phyloP scores from a whole-genome alignment of 1,140 invertebrate genomes.

The Zaprionus kolodkinae region DNA sequence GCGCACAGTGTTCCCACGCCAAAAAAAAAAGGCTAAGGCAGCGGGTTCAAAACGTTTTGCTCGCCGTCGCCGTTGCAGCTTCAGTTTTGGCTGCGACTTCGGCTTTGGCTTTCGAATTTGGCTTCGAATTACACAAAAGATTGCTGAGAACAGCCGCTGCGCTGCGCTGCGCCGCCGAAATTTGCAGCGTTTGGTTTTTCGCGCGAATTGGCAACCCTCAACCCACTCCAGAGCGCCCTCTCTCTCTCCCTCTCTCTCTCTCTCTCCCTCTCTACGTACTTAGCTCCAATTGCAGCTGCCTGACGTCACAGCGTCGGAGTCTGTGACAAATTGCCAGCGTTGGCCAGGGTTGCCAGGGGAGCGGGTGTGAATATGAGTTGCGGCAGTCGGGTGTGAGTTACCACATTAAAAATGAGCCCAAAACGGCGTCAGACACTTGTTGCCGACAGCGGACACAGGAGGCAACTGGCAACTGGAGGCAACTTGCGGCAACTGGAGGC shows the following conservation, averaged over 20 bases:
- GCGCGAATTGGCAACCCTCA: conserved; percentile 29
- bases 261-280: not conserved
- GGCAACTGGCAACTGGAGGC: not conserved
- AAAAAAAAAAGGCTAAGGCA: conserved; percentile 68
- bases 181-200: conserved; percentile 68
- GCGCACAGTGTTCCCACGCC: conserved; percentile 70
- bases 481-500: not conserved
- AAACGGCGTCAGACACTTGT: conserved; percentile 51
- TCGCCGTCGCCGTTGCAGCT: conserved; percentile 23
- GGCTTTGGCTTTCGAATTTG: conserved; percentile 34
- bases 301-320: conserved; percentile 57
- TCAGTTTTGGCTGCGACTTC: not conserved
- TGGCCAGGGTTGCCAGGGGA: too few relatives aligned
- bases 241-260: not conserved
- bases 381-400: too few relatives aligned
- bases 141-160: conserved; percentile 66
- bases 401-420: conserved; percentile 5
- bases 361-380: conserved; percentile 1
- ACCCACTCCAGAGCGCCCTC: too few relatives aligned
- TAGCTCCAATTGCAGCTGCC: conserved; percentile 15
- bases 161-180: conserved; percentile 52
- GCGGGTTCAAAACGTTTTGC: conserved; percentile 78
- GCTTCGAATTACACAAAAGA: conserved; percentile 79
- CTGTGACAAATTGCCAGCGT: conserved; percentile 41
- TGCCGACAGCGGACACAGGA: conserved; percentile 25